These are phyloP conservation scores for Myiozetetes cayanensis DNA, from an alignment of 2,113 vertebrate genomes.

Conservation along the genomic window DNA sequence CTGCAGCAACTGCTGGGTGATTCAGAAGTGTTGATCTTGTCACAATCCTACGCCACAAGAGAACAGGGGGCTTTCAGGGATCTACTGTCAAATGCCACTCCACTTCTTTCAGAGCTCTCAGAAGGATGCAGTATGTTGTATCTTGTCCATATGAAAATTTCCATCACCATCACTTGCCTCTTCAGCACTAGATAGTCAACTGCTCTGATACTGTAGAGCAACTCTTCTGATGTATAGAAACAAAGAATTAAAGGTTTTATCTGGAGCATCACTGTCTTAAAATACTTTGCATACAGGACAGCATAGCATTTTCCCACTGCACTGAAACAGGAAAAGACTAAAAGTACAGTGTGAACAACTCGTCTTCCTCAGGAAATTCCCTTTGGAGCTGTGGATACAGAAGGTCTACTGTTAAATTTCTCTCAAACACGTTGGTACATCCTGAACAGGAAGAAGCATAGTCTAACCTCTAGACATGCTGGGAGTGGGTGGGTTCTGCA, in stretches of 20 bases:
- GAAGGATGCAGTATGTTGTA: neutral
- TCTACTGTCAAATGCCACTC: neutral
- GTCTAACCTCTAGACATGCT: neutral
- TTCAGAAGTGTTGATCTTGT: neutral
- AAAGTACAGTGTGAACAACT: neutral
- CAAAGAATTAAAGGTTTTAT: neutral
- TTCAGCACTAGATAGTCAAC: neutral
- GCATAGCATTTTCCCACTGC: neutral
- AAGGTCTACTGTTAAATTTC: neutral
- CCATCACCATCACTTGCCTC: neutral
- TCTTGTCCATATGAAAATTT: neutral
- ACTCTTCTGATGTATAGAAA: neutral
- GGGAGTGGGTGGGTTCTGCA: neutral
- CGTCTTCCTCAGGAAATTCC: constrained; percentile 2
- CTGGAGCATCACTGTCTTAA: neutral
- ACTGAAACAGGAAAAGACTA: neutral
- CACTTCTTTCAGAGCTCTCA: neutral
- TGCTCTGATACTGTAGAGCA: neutral
- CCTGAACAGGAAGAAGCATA: neutral
- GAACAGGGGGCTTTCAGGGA: neutral
- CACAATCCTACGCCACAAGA: neutral
- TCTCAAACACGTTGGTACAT: neutral
- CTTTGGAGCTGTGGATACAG: neutral
- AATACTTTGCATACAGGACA: neutral
- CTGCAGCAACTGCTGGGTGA: neutral